phyloP scores from a whole-genome alignment of 2,888 invertebrate genomes.

The Plemyria rubiginata region DNA sequence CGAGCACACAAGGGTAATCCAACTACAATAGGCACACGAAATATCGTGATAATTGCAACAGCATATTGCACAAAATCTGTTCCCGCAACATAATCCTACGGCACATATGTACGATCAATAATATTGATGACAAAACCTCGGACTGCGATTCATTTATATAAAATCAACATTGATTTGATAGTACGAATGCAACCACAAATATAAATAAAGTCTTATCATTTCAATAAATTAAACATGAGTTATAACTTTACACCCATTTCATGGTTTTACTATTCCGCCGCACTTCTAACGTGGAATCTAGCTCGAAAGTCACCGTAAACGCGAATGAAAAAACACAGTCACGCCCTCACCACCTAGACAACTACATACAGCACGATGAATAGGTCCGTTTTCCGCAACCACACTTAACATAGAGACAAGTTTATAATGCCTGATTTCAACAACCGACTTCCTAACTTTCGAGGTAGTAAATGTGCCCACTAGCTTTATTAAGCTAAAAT shows the following conservation, averaged over 20 bases:
- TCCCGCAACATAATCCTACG: conserved; percentile 35
- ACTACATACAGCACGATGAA: not conserved
- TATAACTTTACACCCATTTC: conserved; percentile 48
- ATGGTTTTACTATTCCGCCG: conserved; percentile 43
- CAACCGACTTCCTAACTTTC: not conserved
- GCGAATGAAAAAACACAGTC: not conserved
- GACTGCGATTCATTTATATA: not conserved
- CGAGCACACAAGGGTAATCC: conserved; percentile 1
- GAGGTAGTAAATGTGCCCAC: not conserved
- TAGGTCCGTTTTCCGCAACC: not conserved
- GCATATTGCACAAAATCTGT: conserved; percentile 42
- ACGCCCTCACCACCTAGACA: not conserved
- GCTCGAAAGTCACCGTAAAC: conserved; percentile 14
- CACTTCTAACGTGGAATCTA: conserved; percentile 6
- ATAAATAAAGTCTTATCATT: conserved; percentile 42
- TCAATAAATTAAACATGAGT: conserved; percentile 48
- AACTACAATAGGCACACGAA: not conserved
- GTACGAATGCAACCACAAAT: conserved; percentile 27
- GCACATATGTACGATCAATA: conserved; percentile 8
- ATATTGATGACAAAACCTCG: not conserved
- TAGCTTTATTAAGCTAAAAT: too few species aligned
- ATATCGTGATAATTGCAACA: conserved; percentile 23
- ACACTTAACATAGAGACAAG: not conserved
- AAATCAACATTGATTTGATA: conserved; percentile 23
- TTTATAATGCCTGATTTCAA: not conserved